A percentile compares a stretch with the other conserved stretches of the same genome.
phyloP scores from a whole-genome alignment of 1,140 invertebrate genomes.

The Ladona fulva region DNA sequence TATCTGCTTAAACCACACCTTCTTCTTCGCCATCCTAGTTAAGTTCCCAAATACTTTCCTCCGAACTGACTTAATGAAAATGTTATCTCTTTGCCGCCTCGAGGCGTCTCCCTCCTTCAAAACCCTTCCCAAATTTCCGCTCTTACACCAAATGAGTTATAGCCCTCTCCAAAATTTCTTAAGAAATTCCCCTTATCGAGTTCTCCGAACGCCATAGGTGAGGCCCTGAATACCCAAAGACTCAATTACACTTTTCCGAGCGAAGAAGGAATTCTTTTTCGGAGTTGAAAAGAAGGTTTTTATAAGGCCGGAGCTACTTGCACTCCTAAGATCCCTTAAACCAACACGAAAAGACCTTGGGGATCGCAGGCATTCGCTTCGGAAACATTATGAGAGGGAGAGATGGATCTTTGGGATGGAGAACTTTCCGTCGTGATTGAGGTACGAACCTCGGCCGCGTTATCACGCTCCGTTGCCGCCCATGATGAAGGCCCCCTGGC shows the following conservation, averaged over 20 bases:
- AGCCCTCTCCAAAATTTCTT: neutral
- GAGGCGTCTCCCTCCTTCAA: neutral
- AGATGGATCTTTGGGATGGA: neutral
- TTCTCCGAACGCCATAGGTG: neutral
- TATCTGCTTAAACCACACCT: no score
- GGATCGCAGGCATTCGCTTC: neutral
- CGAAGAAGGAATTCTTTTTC: neutral
- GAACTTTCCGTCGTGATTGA: neutral
- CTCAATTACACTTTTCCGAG: neutral
- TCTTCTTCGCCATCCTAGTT: neutral
- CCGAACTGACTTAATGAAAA: conserved; percentile 6
- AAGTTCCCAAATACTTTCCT: conserved; percentile 1
- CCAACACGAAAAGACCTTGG: neutral
- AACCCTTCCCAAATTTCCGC: neutral
- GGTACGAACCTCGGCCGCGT: neutral
- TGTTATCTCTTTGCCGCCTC: neutral
- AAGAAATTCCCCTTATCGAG: conserved; percentile 9
- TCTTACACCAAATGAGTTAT: neutral
- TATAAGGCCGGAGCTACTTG: neutral
- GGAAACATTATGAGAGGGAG: neutral
- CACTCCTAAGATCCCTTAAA: neutral
- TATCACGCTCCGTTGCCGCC: neutral
- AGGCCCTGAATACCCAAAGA: neutral
- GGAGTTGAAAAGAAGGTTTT: neutral
- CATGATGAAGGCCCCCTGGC: neutral